phyloP scores from a whole-genome alignment of 1,140 invertebrate genomes.

The Marisa cornuarietis region DNA sequence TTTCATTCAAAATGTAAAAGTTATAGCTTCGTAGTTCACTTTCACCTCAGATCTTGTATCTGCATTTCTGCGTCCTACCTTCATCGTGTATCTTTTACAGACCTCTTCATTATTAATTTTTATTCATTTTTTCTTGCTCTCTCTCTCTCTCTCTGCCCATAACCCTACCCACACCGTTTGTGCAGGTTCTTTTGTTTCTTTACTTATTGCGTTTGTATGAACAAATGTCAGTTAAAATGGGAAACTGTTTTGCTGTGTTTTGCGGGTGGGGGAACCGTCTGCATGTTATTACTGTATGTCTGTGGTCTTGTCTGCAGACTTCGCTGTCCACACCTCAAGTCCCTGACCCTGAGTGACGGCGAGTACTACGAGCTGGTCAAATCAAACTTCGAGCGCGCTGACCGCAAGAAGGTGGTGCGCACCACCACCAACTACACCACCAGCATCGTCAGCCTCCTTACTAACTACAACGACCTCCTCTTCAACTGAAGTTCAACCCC shows the following conservation, averaged over 20 bases:
- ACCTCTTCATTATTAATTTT: too few relatives aligned
- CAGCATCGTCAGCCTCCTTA: slow-evolving; percentile 84
- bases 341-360: slow-evolving; percentile 85
- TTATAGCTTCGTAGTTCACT: too few relatives aligned
- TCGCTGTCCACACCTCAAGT: slow-evolving; percentile 68
- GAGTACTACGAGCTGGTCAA: slow-evolving; percentile 99
- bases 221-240: background rate
- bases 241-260: background rate
- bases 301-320: slow-evolving; percentile 62
- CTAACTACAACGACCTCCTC: slow-evolving; percentile 92
- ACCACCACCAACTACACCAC: slow-evolving; percentile 90
- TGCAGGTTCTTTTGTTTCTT: too few relatives aligned
- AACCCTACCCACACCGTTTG: too few relatives aligned
- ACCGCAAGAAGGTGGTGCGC: slow-evolving; percentile 93
- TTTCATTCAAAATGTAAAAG: too few relatives aligned
- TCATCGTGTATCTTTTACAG: background rate
- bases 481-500: slow-evolving; percentile 70
- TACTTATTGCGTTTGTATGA: too few relatives aligned
- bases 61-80: background rate
- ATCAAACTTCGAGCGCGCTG: slow-evolving; percentile 98
- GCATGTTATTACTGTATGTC: background rate
- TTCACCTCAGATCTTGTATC: background rate
- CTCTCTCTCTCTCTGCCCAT: too few relatives aligned
- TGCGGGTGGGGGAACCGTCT: background rate
- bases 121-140: too few relatives aligned